A percentile compares a stretch with the other conserved stretches of the same genome.
These are phyloP conservation scores for Drosophila meridionalis DNA, from an alignment of 2,888 invertebrate species.

Conservation along the genomic window DNA sequence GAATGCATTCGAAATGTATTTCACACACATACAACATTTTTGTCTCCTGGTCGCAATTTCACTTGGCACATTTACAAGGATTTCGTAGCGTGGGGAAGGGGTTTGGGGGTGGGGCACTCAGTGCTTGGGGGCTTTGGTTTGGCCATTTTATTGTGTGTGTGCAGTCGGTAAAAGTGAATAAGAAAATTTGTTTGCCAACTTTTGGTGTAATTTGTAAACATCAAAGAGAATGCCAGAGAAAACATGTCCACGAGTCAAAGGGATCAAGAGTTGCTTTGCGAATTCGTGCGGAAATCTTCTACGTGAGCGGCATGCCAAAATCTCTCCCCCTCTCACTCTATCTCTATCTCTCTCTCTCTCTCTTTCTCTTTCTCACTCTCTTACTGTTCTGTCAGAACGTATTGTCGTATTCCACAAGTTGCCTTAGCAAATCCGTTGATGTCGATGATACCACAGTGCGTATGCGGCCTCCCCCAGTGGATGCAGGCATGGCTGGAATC, in stretches of 20 bases:
- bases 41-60: conserved; percentile 69
- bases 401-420: conserved; percentile 44
- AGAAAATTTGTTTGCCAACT: conserved; percentile 80
- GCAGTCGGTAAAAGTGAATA: conserved; percentile 77
- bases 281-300: conserved; percentile 81
- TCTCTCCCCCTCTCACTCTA: background rate
- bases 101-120: background rate
- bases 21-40: conserved; percentile 54
- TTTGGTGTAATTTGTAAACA: conserved; percentile 81
- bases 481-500: conserved; percentile 2
- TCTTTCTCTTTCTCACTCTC: background rate
- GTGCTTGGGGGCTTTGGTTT: conserved; percentile 24
- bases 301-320: conserved; percentile 77
- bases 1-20: conserved; percentile 71
- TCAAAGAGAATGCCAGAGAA: conserved; percentile 78
- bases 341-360: background rate
- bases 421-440: conserved; percentile 36
- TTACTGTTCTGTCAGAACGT: conserved; percentile 1
- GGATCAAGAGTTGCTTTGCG: conserved; percentile 81
- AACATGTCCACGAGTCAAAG: conserved; percentile 80
- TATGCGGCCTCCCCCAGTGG: conserved; percentile 38
- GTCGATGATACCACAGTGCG: conserved; percentile 41
- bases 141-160: conserved; percentile 71
- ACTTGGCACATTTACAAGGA: conserved; percentile 68
- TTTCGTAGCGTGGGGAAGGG: conserved; percentile 13